phyloP scores from a whole-genome alignment of 2,797 vertebrate genomes.

The Simalia tracyae region DNA sequence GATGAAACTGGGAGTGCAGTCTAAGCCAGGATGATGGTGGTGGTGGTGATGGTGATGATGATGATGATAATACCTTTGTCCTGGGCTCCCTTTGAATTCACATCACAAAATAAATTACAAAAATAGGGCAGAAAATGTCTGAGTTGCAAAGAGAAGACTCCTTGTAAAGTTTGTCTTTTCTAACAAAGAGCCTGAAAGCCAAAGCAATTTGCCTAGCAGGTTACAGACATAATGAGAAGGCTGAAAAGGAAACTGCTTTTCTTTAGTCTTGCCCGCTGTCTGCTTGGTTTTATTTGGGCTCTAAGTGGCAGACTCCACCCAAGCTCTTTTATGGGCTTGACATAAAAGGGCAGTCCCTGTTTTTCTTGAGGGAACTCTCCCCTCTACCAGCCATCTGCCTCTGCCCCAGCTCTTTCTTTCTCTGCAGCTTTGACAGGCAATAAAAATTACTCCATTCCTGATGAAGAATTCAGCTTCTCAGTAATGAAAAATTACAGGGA shows the following conservation, averaged over 20 bases:
- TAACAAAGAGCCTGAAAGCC: not conserved
- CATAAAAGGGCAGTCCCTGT: constrained; percentile 53
- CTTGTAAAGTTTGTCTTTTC: not conserved
- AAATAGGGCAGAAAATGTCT: no score
- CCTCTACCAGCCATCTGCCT: constrained; percentile 3
- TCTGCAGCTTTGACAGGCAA: not conserved
- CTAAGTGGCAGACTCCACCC: constrained; percentile 56
- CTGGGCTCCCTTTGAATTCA: not conserved
- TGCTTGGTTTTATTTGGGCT: constrained; percentile 20
- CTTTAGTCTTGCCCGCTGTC: not conserved
- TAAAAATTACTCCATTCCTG: not conserved
- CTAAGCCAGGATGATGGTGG: not conserved
- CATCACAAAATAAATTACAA: not conserved
- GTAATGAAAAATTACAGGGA: not conserved
- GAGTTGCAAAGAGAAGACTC: not conserved
- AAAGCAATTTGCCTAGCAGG: not conserved
- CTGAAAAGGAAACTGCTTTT: not conserved
- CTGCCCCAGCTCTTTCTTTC: constrained; percentile 30
- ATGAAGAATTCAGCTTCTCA: not conserved
- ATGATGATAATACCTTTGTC: not conserved
- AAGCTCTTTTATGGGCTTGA: constrained; percentile 30
- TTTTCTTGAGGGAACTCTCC: constrained; percentile 38
- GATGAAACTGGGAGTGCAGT: not conserved
- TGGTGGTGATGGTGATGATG: not conserved
- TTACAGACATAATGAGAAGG: not conserved